These are phyloP conservation scores for Austrofundulus limnaeus DNA, from an alignment of 2,113 vertebrate species.

Conservation along the genomic window DNA sequence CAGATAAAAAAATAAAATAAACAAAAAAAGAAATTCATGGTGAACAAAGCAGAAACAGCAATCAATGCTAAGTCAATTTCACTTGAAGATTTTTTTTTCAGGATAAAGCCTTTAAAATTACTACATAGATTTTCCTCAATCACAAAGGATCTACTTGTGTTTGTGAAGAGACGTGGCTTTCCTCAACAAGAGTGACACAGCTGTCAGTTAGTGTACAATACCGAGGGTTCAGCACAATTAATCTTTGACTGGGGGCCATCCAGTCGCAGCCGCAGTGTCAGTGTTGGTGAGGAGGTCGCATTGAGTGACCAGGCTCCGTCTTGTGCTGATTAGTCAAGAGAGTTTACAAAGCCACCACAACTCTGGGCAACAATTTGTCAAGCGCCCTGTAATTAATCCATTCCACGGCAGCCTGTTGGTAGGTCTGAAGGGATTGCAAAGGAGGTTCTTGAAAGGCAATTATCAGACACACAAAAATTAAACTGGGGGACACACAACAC, in stretches of 20 bases:
- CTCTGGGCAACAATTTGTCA: conserved; percentile 59
- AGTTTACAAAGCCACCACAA: conserved; percentile 61
- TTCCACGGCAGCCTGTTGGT: conserved; percentile 56
- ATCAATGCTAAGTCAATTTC: conserved; percentile 50
- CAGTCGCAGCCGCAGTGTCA: conserved; percentile 55
- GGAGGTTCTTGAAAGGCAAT: conserved; percentile 56
- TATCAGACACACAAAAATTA: conserved; percentile 49
- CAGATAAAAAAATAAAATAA: conserved; percentile 4
- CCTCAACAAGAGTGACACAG: conserved; percentile 40
- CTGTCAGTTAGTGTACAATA: conserved; percentile 35
- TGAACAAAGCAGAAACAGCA: conserved; percentile 1
- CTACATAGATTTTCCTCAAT: conserved; percentile 43
- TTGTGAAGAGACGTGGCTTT: conserved; percentile 31
- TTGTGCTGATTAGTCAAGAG: conserved; percentile 69
- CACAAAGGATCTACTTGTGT: conserved; percentile 21
- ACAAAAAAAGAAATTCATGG: conserved; percentile 10
- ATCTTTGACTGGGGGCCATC: conserved; percentile 56
- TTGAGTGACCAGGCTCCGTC: conserved; percentile 63
- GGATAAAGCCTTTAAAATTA: conserved; percentile 39
- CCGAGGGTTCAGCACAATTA: conserved; percentile 52
- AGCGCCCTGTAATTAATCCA: conserved; percentile 69
- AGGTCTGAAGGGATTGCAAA: conserved; percentile 46
- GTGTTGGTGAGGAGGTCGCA: conserved; percentile 56
- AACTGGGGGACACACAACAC: conserved; percentile 32
- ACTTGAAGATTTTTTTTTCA: conserved; percentile 23